Conservation (phyloP, 2,113 vertebrate genomes). For the Lonchura striata region DNA sequence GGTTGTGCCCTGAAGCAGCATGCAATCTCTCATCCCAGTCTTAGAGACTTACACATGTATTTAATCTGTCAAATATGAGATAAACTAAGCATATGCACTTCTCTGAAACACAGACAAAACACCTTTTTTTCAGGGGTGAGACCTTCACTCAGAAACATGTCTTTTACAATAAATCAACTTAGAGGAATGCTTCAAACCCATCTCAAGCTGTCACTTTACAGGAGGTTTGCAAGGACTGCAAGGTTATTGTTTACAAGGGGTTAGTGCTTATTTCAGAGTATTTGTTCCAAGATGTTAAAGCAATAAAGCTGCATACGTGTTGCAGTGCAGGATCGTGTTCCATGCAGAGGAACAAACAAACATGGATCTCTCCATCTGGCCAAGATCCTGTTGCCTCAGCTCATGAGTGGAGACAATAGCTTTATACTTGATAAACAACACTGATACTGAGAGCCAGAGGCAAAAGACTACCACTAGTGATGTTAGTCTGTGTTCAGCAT, state of each 20-base stretch:
- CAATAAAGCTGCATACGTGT: not conserved
- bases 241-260: not conserved
- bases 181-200: not conserved
- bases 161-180: not conserved
- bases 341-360: conserved; percentile 9
- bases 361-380: not conserved
- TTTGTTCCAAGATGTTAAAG: conserved; percentile 9
- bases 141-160: not conserved
- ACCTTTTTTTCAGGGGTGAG: not conserved
- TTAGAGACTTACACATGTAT: not conserved
- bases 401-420: not conserved
- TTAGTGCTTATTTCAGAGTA: not conserved
- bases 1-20: not conserved
- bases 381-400: not conserved
- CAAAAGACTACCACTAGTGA: not conserved
- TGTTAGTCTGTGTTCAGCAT: not conserved
- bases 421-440: not conserved
- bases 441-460: not conserved
- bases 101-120: not conserved
- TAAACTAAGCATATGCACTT: not conserved
- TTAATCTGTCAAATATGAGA: not conserved
- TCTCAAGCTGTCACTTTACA: not conserved
- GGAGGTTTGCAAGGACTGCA: not conserved
- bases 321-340: not conserved
- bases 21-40: not conserved